Conservation (phyloP, 1,140 invertebrate species). For the Cyrtorhinus lividipennis region DNA sequence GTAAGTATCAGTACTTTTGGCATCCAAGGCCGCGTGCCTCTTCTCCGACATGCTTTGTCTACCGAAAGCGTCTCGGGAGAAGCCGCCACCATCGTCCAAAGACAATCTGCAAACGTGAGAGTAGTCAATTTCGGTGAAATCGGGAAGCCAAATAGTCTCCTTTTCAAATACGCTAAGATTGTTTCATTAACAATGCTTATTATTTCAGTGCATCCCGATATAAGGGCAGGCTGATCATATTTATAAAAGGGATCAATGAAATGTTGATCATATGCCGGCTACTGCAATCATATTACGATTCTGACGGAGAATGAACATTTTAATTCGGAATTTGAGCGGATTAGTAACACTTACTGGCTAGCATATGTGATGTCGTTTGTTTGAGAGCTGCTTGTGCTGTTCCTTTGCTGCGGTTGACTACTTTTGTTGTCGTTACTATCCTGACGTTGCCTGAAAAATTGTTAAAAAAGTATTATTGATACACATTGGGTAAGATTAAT, state of each 20-base stretch:
- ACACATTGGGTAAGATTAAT: not conserved
- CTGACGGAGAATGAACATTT: no score
- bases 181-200: no score
- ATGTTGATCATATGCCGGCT: no score
- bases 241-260: no score
- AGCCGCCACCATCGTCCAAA: slow-evolving; percentile 50
- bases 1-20: slow-evolving; percentile 88
- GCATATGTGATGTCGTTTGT: slow-evolving; percentile 50
- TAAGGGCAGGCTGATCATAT: no score
- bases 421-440: not conserved
- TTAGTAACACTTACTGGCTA: slow-evolving; percentile 46
- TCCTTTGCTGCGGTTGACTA: slow-evolving; percentile 17
- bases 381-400: slow-evolving; percentile 25
- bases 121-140: no score
- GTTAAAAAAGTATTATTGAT: no score
- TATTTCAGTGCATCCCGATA: no score
- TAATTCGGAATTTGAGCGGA: no score
- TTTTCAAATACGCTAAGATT: no score
- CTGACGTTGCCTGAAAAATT: slow-evolving; percentile 6
- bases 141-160: no score
- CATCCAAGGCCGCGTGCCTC: slow-evolving; percentile 82
- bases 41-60: slow-evolving; percentile 96
- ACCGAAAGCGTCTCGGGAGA: slow-evolving; percentile 79
- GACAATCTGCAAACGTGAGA: slow-evolving; percentile 49
- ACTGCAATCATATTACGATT: no score